Base-by-base conservation (phyloP, 2,888 invertebrate species). In the Trachelus tabidus region DNA sequence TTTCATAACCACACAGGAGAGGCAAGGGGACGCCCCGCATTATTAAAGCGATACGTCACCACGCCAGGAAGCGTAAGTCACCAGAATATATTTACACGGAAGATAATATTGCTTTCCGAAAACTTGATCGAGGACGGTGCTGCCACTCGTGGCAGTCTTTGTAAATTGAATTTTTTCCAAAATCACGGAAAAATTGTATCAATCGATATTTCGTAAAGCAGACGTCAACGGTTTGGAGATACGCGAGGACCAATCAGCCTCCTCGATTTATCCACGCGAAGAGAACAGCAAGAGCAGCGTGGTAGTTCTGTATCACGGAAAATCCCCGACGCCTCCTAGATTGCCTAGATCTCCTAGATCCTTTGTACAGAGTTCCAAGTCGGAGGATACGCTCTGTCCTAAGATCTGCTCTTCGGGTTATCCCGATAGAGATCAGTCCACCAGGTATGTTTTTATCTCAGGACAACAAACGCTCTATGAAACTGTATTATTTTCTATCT, bases 261-360 rank as follows among this genome's bases (percentile, higher is more conserved):
- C 83, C 9, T 75, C 35, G 34, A 75, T 76, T 34, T 79, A 34
- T 33, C 79, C 80, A 35, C 82, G 79, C 11, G 82, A 83, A 71
- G 85, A 85, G 71, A 87, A 88, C 78, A 89, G 89, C 77, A 90
- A 90, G 77, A 88, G 88, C 78, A 89, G 88, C 81, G 85, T 89
- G 34, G 87, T 88, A 23, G 86, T 89, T 1, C 83, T 89, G 30
- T 89, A 90, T 80, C 85, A 87, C 81, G 85, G 85, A n/a, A 83
- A 83, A 33, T 68, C 79, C 30, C 76, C 79, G 75, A 73, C 77
- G 34, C 79, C 81, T 11, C 34, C 79, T 12, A 76, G 82, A 31
- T 68, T 75, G 12, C 68, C 76, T 34, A 68, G 81, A 15, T 81
- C 83, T 34, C 81, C 85, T 1, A 82, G 81, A n/a, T 79, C 78